Percentiles rank a stretch among this genome's conserved stretches.
Conservation (phyloP, 2,888 invertebrate genomes). For the Agriopis aurantiaria region DNA sequence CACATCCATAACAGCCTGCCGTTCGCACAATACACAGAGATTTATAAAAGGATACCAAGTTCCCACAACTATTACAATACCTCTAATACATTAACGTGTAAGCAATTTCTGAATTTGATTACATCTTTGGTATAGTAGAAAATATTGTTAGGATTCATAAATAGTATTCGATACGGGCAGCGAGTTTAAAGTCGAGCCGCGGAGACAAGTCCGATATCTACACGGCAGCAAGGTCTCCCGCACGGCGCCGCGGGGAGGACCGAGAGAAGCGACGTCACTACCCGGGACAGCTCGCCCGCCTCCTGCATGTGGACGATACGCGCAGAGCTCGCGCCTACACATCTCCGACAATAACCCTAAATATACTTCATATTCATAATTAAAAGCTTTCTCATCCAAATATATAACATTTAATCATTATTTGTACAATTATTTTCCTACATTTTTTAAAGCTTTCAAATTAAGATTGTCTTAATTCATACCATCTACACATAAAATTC, state of each 20-base stretch:
- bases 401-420: slow-evolving; percentile 58
- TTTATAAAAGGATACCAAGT: slow-evolving; percentile 22
- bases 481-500: slow-evolving; percentile 57
- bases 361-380: slow-evolving; percentile 50
- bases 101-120: slow-evolving; percentile 59
- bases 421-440: slow-evolving; percentile 74
- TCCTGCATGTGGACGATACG: not conserved
- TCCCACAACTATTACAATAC: slow-evolving; percentile 38
- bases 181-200: slow-evolving; percentile 17
- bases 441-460: slow-evolving; percentile 81
- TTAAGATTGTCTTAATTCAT: slow-evolving; percentile 76
- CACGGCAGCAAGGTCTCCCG: not conserved
- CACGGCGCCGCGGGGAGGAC: not conserved
- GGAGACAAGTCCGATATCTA: slow-evolving; percentile 5
- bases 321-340: slow-evolving; percentile 1
- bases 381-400: slow-evolving; percentile 54
- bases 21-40: slow-evolving; percentile 7
- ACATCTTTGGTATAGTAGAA: slow-evolving; percentile 65
- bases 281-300: not conserved
- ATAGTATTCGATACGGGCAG: slow-evolving; percentile 42
- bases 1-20: slow-evolving; percentile 21
- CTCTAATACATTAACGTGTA: slow-evolving; percentile 45
- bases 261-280: too few relatives aligned
- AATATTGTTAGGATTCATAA: slow-evolving; percentile 49
- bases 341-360: slow-evolving; percentile 18